These are phyloP conservation scores for Ernsta delagoae DNA, from an alignment of 2,888 invertebrate genomes.

Conservation along the genomic window DNA sequence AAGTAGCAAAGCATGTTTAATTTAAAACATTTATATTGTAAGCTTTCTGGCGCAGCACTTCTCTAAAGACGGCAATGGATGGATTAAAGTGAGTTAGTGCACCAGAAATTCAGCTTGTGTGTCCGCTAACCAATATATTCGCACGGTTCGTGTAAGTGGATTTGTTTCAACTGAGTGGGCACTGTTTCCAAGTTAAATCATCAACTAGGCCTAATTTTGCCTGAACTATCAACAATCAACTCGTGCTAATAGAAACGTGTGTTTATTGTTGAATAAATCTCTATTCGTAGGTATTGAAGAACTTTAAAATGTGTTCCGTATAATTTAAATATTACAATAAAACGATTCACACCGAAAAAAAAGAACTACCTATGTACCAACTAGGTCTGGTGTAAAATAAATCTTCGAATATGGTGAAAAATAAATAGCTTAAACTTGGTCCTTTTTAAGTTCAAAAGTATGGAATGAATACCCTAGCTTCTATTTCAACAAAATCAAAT, in stretches of 20 bases:
- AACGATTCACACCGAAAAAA: no score
- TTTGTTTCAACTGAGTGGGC: constrained; percentile 24
- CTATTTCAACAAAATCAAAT: no score
- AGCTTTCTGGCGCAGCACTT: constrained; percentile 19
- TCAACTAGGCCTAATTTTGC: constrained; percentile 20
- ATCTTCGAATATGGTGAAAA: no score
- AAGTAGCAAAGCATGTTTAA: constrained; percentile 33
- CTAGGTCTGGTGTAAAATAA: no score
- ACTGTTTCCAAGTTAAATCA: constrained; percentile 22
- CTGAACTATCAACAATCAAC: background rate
- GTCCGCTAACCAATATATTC: constrained; percentile 28
- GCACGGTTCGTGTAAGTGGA: constrained; percentile 23
- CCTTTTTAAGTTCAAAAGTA: no score
- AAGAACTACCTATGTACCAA: no score
- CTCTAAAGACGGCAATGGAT: constrained; percentile 33
- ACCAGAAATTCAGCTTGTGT: constrained; percentile 25
- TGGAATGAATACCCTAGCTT: no score
- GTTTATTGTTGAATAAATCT: background rate
- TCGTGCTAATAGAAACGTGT: background rate
- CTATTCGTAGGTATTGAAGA: background rate
- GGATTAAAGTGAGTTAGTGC: constrained; percentile 35
- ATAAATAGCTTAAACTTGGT: no score
- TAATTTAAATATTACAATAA: no score
- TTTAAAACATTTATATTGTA: constrained; percentile 36
- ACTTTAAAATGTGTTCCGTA: no score